phyloP scores from a whole-genome alignment of 2,797 vertebrate genomes.

The Platalea minor region DNA sequence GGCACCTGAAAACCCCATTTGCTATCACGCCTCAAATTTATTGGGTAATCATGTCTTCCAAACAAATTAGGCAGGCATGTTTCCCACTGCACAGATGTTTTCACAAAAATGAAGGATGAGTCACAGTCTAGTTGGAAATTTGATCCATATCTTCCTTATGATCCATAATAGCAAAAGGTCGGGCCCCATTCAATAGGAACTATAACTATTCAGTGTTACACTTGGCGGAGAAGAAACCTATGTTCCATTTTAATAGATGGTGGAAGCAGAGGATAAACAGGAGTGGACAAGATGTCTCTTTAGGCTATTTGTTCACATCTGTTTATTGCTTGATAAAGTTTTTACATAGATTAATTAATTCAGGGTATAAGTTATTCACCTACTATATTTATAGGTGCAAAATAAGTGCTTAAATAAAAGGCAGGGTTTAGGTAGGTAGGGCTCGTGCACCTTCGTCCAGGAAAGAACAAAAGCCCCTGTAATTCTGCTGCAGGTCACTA shows the following conservation, averaged over 20 bases:
- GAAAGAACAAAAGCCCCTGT: neutral
- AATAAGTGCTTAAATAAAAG: neutral
- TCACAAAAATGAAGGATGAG: neutral
- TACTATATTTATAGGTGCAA: neutral
- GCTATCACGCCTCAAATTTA: neutral
- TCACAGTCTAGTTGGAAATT: neutral
- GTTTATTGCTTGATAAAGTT: neutral
- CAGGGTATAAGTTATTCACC: neutral
- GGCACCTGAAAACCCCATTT: neutral
- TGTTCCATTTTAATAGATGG: neutral
- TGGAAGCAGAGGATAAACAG: neutral
- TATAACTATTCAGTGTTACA: neutral
- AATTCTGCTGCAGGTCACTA: neutral
- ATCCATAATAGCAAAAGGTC: neutral
- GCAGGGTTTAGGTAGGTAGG: neutral
- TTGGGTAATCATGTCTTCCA: neutral
- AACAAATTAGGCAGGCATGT: neutral
- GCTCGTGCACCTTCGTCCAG: neutral
- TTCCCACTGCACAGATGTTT: neutral
- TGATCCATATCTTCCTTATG: neutral
- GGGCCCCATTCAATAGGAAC: neutral
- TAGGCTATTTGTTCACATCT: neutral
- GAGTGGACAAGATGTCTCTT: neutral
- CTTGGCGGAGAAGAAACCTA: neutral
- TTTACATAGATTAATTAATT: neutral